A percentile compares a stretch with the other conserved stretches of the same genome.
phyloP scores from a whole-genome alignment of 2,888 invertebrate genomes.

The Cerastoderma edule region DNA sequence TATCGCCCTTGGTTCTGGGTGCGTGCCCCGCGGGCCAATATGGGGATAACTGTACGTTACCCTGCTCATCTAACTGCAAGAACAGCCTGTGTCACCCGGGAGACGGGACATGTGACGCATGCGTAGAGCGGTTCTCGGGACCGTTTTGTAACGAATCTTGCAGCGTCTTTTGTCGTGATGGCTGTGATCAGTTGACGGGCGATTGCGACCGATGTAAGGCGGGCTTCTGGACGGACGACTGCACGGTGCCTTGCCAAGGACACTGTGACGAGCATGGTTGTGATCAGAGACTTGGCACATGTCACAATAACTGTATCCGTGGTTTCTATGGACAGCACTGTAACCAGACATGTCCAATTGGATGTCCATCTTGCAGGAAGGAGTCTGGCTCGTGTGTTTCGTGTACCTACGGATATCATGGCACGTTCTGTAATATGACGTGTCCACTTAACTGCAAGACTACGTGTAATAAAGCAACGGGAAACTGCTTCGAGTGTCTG shows the following conservation, averaged over 20 bases:
- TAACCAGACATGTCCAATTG: not conserved
- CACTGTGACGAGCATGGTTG: conserved; percentile 8
- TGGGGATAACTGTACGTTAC: not conserved
- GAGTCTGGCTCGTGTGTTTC: not conserved
- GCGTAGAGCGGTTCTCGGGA: conserved; percentile 9
- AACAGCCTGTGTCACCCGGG: conserved; percentile 6
- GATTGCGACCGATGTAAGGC: not conserved
- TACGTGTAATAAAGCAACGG: conserved; percentile 12
- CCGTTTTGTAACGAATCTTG: not conserved
- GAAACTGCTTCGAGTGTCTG: not conserved
- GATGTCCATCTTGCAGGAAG: not conserved
- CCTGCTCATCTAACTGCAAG: not conserved
- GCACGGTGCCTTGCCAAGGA: not conserved
- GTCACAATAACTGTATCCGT: not conserved
- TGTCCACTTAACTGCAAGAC: conserved; percentile 4
- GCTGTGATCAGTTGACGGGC: conserved; percentile 7
- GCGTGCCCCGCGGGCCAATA: not conserved
- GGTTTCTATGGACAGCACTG: not conserved
- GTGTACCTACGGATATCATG: not conserved
- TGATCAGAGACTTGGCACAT: not conserved
- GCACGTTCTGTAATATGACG: conserved; percentile 12
- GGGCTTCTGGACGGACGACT: conserved; percentile 13
- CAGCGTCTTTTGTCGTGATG: not conserved
- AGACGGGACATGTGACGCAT: conserved; percentile 6
- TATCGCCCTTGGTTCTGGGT: no score